Evolutionary conservation across 2,888 invertebrate species (phyloP).

Genomic region (Selenia dentaria): DNA sequence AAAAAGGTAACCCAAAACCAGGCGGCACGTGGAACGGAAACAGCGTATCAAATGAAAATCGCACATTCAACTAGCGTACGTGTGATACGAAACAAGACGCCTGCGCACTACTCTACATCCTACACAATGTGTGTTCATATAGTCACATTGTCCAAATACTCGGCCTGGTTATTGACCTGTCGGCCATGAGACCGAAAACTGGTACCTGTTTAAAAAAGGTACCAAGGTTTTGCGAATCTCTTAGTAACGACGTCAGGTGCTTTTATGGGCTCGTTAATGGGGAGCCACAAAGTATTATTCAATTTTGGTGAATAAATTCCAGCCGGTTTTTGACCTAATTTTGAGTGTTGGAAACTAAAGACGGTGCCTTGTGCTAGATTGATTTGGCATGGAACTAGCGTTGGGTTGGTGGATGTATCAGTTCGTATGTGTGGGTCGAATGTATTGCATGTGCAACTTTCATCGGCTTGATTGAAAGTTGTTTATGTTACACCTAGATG

Average conservation of each 20-base stretch:
- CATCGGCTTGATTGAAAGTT: too few species aligned
- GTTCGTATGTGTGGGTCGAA: too few species aligned
- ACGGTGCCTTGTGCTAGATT: background rate
- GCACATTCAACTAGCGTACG: conserved; percentile 40
- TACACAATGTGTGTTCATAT: conserved; percentile 31
- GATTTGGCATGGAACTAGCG: background rate
- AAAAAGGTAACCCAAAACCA: conserved; percentile 10
- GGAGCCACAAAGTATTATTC: conserved; percentile 18
- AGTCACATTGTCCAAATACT: conserved; percentile 62
- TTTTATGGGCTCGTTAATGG: conserved; percentile 34
- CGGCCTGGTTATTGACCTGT: conserved; percentile 76
- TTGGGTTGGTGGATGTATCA: too few species aligned
- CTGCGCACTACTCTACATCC: conserved; percentile 23
- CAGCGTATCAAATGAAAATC: conserved; percentile 41
- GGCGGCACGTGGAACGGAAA: conserved; percentile 43
- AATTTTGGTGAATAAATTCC: conserved; percentile 20
- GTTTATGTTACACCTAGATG: too few species aligned
- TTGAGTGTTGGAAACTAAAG: background rate
- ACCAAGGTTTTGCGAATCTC: conserved; percentile 27
- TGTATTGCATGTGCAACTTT: too few species aligned
- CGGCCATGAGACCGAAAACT: conserved; percentile 49
- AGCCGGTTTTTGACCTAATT: conserved; percentile 26
- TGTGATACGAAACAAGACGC: conserved; percentile 29
- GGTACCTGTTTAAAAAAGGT: conserved; percentile 44
- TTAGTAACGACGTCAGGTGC: conserved; percentile 29